These are phyloP conservation scores for Eupelmus urozonus DNA, from an alignment of 2,888 invertebrate species.

Conservation along the genomic window DNA sequence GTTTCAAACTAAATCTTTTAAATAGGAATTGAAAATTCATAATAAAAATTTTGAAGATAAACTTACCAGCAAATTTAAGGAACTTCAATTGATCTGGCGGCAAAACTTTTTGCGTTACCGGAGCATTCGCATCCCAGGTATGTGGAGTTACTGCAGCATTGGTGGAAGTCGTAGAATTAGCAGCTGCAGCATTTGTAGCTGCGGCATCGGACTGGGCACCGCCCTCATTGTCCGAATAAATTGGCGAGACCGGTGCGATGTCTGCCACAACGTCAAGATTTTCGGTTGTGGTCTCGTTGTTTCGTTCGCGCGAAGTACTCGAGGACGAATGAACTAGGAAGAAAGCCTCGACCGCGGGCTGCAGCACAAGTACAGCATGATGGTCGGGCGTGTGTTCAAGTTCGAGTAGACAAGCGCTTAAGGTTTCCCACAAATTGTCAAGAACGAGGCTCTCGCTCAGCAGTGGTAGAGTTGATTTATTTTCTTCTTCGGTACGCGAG, in stretches of 20 bases:
- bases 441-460: constrained; percentile 86
- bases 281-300: constrained; percentile 61
- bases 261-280: constrained; percentile 72
- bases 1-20: too few relatives aligned
- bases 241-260: constrained; percentile 74
- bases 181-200: constrained; percentile 14
- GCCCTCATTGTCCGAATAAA: constrained; percentile 72
- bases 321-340: constrained; percentile 90
- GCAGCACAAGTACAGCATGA: constrained; percentile 89
- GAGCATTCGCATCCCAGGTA: constrained; percentile 70
- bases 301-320: constrained; percentile 73
- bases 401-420: constrained; percentile 88
- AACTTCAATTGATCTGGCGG: constrained; percentile 86
- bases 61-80: constrained; percentile 86
- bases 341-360: constrained; percentile 93
- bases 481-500: constrained; percentile 64
- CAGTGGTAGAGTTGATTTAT: constrained; percentile 77
- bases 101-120: constrained; percentile 71
- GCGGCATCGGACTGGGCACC: constrained; percentile 66
- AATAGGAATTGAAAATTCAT: too few relatives aligned
- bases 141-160: constrained; percentile 47
- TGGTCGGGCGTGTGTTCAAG: constrained; percentile 91
- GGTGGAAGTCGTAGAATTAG: constrained; percentile 58
- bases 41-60: background rate
- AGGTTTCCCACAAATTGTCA: constrained; percentile 86